A percentile compares a stretch with the other conserved stretches of the same genome.
phyloP scores from a whole-genome alignment of 2,113 vertebrate species.

The Grammomys dolichurus region DNA sequence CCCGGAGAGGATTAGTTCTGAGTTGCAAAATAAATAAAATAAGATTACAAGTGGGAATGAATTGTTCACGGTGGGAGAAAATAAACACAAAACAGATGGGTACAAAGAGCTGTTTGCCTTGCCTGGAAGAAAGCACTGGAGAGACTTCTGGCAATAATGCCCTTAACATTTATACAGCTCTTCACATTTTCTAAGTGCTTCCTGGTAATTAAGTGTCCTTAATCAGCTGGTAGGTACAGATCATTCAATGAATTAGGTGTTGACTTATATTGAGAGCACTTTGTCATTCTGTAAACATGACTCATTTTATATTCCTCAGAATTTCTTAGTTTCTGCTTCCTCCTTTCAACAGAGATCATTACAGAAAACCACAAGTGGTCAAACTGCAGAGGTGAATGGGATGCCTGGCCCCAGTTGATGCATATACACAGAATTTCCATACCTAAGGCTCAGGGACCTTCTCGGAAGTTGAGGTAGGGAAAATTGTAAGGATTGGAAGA shows the following conservation, averaged over 20 bases:
- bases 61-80: slow-evolving; percentile 64
- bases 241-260: slow-evolving; percentile 63
- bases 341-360: not conserved
- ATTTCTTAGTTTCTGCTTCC: slow-evolving; percentile 26
- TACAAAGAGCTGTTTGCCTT: slow-evolving; percentile 48
- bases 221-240: slow-evolving; percentile 66
- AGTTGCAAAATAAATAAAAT: slow-evolving; percentile 67
- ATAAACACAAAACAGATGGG: slow-evolving; percentile 63
- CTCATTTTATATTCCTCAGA: slow-evolving; percentile 46
- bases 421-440: not conserved
- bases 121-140: slow-evolving; percentile 26
- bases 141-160: slow-evolving; percentile 54
- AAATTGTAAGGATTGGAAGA: not conserved
- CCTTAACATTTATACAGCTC: slow-evolving; percentile 68
- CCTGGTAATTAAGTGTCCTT: slow-evolving; percentile 73
- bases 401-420: not conserved
- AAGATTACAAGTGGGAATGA: slow-evolving; percentile 57
- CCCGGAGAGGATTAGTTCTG: slow-evolving; percentile 56
- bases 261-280: slow-evolving; percentile 61
- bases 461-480: not conserved
- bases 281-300: slow-evolving; percentile 29
- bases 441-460: not conserved
- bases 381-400: not conserved
- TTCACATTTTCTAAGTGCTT: slow-evolving; percentile 72
- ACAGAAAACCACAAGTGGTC: not conserved